These are phyloP conservation scores for Trinorchestia longiramus DNA, from an alignment of 1,140 invertebrate genomes.

Conservation along the genomic window DNA sequence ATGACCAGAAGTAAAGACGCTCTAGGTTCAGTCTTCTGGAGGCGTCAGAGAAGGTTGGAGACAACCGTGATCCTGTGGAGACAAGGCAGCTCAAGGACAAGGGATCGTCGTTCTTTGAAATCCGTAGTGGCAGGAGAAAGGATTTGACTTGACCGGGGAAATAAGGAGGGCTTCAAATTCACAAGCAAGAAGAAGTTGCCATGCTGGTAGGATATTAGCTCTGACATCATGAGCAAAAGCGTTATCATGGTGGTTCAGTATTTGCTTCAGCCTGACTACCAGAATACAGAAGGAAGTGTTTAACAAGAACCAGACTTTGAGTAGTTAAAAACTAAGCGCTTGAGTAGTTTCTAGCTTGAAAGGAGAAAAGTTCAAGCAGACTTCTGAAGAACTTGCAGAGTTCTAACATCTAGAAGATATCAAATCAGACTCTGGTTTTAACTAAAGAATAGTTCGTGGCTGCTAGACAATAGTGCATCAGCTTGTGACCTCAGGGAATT, in stretches of 20 bases:
- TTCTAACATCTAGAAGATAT: neutral
- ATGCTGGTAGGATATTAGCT: neutral
- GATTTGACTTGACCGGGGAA: neutral
- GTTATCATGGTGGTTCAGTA: neutral
- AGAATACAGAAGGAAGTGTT: neutral
- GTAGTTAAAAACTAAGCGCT: neutral
- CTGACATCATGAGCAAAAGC: neutral
- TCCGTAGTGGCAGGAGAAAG: slow-evolving; percentile 16
- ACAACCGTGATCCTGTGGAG: slow-evolving; percentile 7
- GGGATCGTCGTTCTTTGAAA: slow-evolving; percentile 39
- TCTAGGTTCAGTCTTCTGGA: neutral
- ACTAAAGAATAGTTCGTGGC: neutral
- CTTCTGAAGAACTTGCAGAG: neutral
- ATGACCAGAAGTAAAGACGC: neutral
- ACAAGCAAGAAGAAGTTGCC: neutral
- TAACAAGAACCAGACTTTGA: neutral
- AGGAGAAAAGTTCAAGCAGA: neutral
- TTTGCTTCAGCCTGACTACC: neutral
- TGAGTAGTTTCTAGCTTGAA: neutral
- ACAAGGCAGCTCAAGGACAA: slow-evolving; percentile 32
- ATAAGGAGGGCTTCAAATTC: neutral
- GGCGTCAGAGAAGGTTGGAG: neutral
- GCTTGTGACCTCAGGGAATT: neutral
- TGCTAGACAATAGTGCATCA: neutral
- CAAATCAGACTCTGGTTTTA: neutral